Conservation (phyloP, 2,113 vertebrate species). For the Lasiurus borealis region DNA sequence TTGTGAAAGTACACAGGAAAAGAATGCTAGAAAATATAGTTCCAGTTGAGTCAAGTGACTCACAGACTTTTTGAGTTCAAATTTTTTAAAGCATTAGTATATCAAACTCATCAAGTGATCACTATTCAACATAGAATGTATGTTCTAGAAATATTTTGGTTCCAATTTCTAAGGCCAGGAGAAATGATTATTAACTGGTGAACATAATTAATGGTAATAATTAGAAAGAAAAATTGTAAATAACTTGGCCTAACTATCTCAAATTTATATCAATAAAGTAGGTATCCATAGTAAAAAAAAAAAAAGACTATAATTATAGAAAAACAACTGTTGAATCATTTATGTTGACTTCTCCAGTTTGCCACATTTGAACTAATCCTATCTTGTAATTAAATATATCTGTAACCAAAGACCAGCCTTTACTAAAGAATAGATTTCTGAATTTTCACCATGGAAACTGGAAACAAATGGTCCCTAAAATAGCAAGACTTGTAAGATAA, state of each 20-base stretch:
- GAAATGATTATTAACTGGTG: not conserved
- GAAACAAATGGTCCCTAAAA: conserved; percentile 1
- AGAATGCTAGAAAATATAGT: not conserved
- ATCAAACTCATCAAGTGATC: not conserved
- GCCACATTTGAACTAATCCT: not conserved
- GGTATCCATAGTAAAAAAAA: not conserved
- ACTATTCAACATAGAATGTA: not conserved
- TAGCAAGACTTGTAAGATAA: not conserved
- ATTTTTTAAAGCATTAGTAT: not conserved
- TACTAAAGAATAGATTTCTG: not conserved
- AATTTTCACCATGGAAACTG: conserved; percentile 58
- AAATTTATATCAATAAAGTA: not conserved
- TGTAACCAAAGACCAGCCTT: not conserved
- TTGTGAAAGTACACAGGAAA: not conserved
- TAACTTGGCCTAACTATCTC: not conserved
- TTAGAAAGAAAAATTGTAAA: not conserved
- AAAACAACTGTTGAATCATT: not conserved
- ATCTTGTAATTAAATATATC: not conserved
- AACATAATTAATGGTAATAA: conserved; percentile 1
- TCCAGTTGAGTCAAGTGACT: not conserved
- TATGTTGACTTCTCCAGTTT: not conserved
- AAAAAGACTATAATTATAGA: not conserved
- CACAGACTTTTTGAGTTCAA: not conserved
- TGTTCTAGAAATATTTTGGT: not conserved
- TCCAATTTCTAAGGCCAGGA: not conserved